A percentile compares a stretch with the other conserved stretches of the same genome.
These are phyloP conservation scores for Amazona vittata DNA, from an alignment of 2,113 vertebrate genomes.

Conservation along the genomic window DNA sequence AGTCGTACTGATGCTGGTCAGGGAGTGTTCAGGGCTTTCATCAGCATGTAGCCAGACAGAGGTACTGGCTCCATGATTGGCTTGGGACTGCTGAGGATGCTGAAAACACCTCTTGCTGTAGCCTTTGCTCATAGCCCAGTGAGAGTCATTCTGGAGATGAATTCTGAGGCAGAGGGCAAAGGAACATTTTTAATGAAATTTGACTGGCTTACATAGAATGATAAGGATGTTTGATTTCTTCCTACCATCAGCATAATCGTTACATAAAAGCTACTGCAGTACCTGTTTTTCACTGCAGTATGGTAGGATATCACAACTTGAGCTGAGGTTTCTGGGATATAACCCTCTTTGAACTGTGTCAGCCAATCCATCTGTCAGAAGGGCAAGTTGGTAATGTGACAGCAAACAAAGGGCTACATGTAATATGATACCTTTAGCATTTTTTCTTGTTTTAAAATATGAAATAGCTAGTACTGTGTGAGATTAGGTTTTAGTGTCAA, in stretches of 20 bases:
- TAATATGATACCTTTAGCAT: background rate
- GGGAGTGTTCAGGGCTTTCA: rapidly evolving
- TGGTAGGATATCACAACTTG: background rate
- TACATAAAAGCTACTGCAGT: background rate
- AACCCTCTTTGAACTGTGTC: background rate
- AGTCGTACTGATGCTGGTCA: background rate
- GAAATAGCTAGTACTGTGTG: background rate
- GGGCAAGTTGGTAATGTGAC: background rate
- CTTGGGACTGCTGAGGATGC: background rate
- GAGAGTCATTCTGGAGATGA: background rate
- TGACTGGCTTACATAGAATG: rapidly evolving
- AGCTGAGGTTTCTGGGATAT: background rate
- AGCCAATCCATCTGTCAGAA: background rate
- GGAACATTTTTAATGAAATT: background rate
- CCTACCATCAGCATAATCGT: background rate
- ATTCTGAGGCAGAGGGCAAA: background rate
- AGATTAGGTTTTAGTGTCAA: background rate
- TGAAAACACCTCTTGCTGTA: background rate
- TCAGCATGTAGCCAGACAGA: background rate
- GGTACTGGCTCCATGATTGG: background rate
- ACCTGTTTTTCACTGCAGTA: background rate
- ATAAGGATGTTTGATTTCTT: background rate
- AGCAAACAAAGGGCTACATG: background rate
- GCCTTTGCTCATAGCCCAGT: background rate
- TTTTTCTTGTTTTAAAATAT: background rate